Percentiles rank a stretch among this genome's conserved stretches.
Evolutionary conservation across 2,888 invertebrate species (phyloP).

Genomic region (Cartodere bifasciata): DNA sequence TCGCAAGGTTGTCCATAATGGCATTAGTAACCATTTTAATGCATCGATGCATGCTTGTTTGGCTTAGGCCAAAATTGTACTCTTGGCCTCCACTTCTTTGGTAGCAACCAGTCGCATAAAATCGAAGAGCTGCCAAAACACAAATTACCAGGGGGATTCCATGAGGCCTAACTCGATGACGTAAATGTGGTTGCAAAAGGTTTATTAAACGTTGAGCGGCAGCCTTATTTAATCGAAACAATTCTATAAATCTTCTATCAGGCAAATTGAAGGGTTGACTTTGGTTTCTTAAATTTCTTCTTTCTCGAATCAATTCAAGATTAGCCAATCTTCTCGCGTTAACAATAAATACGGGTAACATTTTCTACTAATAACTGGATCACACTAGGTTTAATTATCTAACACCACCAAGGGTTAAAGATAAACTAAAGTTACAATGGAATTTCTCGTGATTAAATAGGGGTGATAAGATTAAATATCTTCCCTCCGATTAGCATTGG

Average conservation of each 20-base stretch:
- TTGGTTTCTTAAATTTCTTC: slow-evolving; percentile 5
- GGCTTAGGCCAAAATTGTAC: slow-evolving; percentile 7
- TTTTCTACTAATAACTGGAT: too few relatives aligned
- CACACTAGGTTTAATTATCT: too few relatives aligned
- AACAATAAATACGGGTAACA: too few relatives aligned
- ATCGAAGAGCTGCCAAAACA: slow-evolving; percentile 6
- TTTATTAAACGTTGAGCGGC: slow-evolving; percentile 1
- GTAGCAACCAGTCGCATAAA: slow-evolving; percentile 8
- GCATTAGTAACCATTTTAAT: slow-evolving; percentile 5
- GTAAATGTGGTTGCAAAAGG: slow-evolving; percentile 3
- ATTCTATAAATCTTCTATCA: slow-evolving; percentile 5
- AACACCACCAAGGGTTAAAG: too few relatives aligned
- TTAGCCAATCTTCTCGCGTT: too few relatives aligned
- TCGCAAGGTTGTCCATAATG: neutral
- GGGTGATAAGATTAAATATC: too few relatives aligned
- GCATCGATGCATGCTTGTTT: slow-evolving; percentile 9
- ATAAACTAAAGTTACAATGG: too few relatives aligned
- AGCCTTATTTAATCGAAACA: slow-evolving; percentile 5
- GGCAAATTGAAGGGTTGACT: slow-evolving; percentile 6
- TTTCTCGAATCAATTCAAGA: too few relatives aligned
- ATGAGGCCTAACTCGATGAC: slow-evolving; percentile 3
- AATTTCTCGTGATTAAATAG: too few relatives aligned
- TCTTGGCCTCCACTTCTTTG: slow-evolving; percentile 9
- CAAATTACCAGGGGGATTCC: slow-evolving; percentile 2
- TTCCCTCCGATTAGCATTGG: too few relatives aligned